phyloP scores from a whole-genome alignment of 2,113 vertebrate genomes.

The Collichthys lucidus region DNA sequence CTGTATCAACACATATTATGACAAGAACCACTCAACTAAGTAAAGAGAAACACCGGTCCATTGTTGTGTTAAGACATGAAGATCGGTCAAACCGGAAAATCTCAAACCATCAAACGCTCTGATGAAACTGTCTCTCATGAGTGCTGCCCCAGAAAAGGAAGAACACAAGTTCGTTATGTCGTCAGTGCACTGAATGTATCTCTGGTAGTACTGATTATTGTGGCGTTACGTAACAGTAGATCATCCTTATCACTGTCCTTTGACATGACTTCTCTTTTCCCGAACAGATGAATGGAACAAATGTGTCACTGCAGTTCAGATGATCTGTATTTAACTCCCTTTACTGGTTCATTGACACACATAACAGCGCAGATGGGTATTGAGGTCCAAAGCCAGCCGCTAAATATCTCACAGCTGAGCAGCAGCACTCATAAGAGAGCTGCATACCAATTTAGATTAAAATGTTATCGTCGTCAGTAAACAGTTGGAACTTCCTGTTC shows the following conservation, averaged over 20 bases:
- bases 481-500: neutral
- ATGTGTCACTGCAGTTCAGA: neutral
- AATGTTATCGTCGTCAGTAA: neutral
- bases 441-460: neutral
- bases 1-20: too few species aligned
- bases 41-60: too few species aligned
- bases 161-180: too few species aligned
- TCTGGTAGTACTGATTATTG: too few species aligned
- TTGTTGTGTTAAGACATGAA: too few species aligned
- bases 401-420: neutral
- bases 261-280: neutral
- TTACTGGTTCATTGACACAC: constrained; percentile 34
- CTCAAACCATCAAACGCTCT: too few species aligned
- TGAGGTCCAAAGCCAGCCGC: constrained; percentile 31
- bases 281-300: neutral
- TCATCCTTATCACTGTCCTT: neutral
- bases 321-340: neutral
- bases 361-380: constrained; percentile 30
- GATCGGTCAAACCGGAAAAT: too few species aligned
- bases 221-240: neutral
- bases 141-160: too few species aligned
- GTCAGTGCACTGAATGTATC: too few species aligned
- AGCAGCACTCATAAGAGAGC: neutral
- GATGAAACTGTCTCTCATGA: too few species aligned
- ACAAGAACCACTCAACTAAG: too few species aligned